phyloP scores from a whole-genome alignment of 92 coral and sea anemone genomes.

The Plumapathes pennacea region DNA sequence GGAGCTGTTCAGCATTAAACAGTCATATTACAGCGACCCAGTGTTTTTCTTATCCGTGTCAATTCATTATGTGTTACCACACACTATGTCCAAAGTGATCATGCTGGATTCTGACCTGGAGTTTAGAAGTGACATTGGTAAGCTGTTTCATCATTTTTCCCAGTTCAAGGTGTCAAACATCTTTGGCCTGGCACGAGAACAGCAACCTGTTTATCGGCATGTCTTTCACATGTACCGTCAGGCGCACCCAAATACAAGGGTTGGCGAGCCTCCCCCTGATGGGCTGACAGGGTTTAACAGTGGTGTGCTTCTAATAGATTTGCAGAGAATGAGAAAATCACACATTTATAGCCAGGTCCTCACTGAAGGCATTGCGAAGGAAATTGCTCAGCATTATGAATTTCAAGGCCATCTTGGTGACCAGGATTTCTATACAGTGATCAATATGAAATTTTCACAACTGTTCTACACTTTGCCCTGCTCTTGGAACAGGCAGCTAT shows the following conservation, averaged over 20 bases:
- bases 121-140: slow-evolving; percentile 77
- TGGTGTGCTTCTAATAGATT: slow-evolving; percentile 70
- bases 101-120: slow-evolving; percentile 80
- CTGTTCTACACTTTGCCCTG: slow-evolving; percentile 78
- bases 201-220: slow-evolving; percentile 85
- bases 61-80: slow-evolving; percentile 59
- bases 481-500: slow-evolving; percentile 93
- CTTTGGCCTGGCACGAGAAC: slow-evolving; percentile 81
- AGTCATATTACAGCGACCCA: slow-evolving; percentile 72
- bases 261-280: slow-evolving; percentile 85
- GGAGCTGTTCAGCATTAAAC: slow-evolving; percentile 52
- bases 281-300: slow-evolving; percentile 90
- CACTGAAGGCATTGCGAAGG: slow-evolving; percentile 20
- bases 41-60: slow-evolving; percentile 82
- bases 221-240: slow-evolving; percentile 47
- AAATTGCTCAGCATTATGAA: slow-evolving; percentile 50
- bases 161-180: slow-evolving; percentile 60
- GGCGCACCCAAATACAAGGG: slow-evolving; percentile 53
- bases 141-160: slow-evolving; percentile 70
- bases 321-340: slow-evolving; percentile 70
- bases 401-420: slow-evolving; percentile 90
- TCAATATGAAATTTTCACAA: slow-evolving; percentile 62
- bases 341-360: slow-evolving; percentile 44
- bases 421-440: slow-evolving; percentile 79
- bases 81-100: slow-evolving; percentile 43